A percentile compares a stretch with the other conserved stretches of the same genome.
Conservation (phyloP, 2,888 invertebrate genomes). For the Papilio demoleus region DNA sequence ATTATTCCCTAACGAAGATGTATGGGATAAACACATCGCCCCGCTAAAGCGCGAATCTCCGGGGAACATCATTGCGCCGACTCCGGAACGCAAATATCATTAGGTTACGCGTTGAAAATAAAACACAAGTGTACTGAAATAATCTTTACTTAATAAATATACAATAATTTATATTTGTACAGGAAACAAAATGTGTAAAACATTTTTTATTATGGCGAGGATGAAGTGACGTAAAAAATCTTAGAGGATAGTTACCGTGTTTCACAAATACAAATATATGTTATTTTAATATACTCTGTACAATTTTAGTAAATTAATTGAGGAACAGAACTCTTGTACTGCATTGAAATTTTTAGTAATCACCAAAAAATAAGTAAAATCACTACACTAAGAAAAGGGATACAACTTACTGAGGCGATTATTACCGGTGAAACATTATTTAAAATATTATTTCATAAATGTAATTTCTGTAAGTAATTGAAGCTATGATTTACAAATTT, state of each 20-base stretch:
- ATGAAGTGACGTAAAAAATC: not conserved
- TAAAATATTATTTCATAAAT: too few species aligned
- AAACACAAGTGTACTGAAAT: constrained; percentile 11
- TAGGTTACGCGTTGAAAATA: not conserved
- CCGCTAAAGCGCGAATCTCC: not conserved
- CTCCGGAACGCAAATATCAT: not conserved
- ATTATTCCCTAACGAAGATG: not conserved
- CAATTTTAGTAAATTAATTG: not conserved
- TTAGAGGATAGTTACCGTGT: not conserved
- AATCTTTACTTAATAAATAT: not conserved
- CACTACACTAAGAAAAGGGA: too few species aligned
- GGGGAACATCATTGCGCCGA: not conserved
- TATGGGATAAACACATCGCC: not conserved
- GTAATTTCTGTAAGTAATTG: too few species aligned
- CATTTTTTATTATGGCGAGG: constrained; percentile 18
- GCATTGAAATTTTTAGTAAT: not conserved
- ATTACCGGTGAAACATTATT: too few species aligned
- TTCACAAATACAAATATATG: not conserved
- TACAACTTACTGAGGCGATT: too few species aligned
- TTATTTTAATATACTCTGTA: not conserved
- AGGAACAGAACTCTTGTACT: not conserved
- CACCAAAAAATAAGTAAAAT: not conserved
- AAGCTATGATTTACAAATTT: too few species aligned
- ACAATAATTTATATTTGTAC: constrained; percentile 1
- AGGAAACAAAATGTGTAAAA: constrained; percentile 1